Conservation (phyloP, 2,797 vertebrate genomes). For the Hydrophis major region DNA sequence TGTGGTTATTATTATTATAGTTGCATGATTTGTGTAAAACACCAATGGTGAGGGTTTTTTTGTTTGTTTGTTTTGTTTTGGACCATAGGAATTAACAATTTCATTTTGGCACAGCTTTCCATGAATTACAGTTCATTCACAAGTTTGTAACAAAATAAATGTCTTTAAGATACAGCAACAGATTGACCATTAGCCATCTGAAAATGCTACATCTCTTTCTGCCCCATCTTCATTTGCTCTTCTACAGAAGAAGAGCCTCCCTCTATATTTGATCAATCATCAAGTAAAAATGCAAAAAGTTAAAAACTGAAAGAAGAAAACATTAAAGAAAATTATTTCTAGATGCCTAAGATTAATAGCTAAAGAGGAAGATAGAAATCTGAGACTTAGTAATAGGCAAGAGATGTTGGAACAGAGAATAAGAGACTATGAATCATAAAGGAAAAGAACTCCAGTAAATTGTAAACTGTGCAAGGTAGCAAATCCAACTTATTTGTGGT, state of each 20-base stretch:
- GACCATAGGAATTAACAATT: neutral
- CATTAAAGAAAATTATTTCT: neutral
- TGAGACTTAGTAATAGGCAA: neutral
- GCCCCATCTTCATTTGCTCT: neutral
- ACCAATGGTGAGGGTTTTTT: neutral
- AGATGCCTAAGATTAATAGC: neutral
- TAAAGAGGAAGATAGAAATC: neutral
- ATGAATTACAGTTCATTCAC: neutral
- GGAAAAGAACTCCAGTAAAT: neutral
- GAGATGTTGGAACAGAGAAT: neutral
- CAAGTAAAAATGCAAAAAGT: neutral
- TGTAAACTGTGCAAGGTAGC: neutral
- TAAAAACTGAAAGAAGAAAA: neutral
- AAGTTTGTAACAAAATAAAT: neutral
- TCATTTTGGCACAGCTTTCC: neutral
- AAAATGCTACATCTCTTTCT: neutral
- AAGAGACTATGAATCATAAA: neutral
- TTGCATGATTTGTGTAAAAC: neutral
- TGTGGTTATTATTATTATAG: neutral
- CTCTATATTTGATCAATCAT: neutral
- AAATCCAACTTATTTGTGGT: neutral
- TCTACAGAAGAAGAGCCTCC: neutral
- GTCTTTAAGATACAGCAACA: neutral
- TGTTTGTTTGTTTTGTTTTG: too few relatives aligned
- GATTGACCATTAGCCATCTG: neutral